These are phyloP conservation scores for Phylloscopus trochiloides DNA, from an alignment of 2,113 vertebrate species.

Conservation along the genomic window DNA sequence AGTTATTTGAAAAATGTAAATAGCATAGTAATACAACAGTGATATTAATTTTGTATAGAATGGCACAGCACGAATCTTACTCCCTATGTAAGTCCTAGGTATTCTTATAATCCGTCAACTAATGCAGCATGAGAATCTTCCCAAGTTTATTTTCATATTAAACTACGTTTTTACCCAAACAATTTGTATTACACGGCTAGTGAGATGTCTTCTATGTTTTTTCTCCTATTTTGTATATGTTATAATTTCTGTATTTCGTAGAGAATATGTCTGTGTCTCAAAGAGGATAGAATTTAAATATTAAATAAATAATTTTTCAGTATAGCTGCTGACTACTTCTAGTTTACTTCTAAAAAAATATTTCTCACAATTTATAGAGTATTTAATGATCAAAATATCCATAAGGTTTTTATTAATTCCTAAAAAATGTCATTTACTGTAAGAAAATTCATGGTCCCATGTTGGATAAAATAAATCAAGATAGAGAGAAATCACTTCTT, in stretches of 20 bases:
- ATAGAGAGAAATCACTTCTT: background rate
- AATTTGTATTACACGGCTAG: background rate
- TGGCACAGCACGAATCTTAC: background rate
- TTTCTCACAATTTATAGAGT: background rate
- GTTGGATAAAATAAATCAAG: background rate
- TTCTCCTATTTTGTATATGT: background rate
- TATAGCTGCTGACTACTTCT: background rate
- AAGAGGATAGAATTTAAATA: background rate
- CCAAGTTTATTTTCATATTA: background rate
- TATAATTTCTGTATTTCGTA: background rate
- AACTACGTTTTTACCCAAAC: background rate
- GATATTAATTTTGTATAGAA: slow-evolving; percentile 34
- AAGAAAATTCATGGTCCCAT: background rate
- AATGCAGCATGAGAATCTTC: background rate
- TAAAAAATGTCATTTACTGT: background rate
- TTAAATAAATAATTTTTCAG: background rate
- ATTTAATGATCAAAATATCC: background rate
- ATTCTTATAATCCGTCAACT: slow-evolving; percentile 16
- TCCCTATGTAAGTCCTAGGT: background rate
- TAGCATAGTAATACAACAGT: background rate
- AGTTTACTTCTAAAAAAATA: background rate
- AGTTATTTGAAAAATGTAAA: slow-evolving; percentile 32
- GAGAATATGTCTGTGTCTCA: background rate
- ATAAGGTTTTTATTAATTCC: background rate
- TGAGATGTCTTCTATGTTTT: background rate